Base-by-base conservation (phyloP, 1,140 invertebrate species). In the Pentalonia nigronervosa region DNA sequence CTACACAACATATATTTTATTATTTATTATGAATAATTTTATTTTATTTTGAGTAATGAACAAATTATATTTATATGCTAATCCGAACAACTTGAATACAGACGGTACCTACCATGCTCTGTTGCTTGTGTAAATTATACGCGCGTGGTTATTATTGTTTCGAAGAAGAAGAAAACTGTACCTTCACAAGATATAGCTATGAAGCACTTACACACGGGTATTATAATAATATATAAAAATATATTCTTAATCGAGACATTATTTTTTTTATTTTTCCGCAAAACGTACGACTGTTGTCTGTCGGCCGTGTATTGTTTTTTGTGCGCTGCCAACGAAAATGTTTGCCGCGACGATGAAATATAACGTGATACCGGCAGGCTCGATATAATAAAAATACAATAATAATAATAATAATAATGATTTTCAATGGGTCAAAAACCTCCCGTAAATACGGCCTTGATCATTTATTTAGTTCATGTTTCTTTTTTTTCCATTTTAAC, bases 361-460 rank as follows among this genome's bases (percentile, higher is more conserved):
- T 67, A 67, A n/a, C 60, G 60, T 14, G 60, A 67, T 67, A 67
- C 30, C n/a, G n/a, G n/a, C n/a, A n/a, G 60, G 60, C 60, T 14
- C 60, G 25, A 67, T 67, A n/a, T 67, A 67, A 67, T 67, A 67
- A 67, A 60, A 67, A 67, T 67, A 67, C 60, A 67, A 67, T n/a
- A 67, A 67, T 67, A 67, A 60, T 56, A 56, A 47, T 47, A 50
- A 88, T 48, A 50, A 47, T 48, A 88, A 88, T 48, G 34, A 88
- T 34, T 50, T 50, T 88, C 86, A 88, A 50, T 88, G 86, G 86
- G 86, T 88, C 86, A 88, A 90, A 90, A 90, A 90, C 88, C 88
- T 60, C 88, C 53, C 88, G 34, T 90, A 90, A 90, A 60, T 90
- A 90, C 88, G 53, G 88, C 88, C 88, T 90, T 90, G 88, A 60